These are phyloP conservation scores for Panopea generosa DNA, from an alignment of 2,888 invertebrate species.

Conservation along the genomic window DNA sequence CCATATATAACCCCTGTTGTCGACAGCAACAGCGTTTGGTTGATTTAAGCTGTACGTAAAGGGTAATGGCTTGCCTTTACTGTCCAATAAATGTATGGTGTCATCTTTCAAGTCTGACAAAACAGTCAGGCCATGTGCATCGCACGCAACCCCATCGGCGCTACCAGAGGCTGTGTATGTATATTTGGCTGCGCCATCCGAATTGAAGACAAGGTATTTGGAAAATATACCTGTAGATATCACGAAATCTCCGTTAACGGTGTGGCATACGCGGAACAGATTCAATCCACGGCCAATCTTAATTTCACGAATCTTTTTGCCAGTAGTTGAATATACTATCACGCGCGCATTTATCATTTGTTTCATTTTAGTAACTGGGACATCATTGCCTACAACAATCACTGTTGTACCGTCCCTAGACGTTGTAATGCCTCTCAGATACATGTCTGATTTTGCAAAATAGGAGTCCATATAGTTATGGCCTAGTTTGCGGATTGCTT, in stretches of 20 bases:
- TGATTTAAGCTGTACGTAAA: slow-evolving; percentile 58
- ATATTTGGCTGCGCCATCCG: slow-evolving; percentile 46
- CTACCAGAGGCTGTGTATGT: slow-evolving; percentile 60
- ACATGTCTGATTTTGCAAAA: slow-evolving; percentile 58
- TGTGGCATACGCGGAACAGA: slow-evolving; percentile 52
- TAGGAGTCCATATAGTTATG: slow-evolving; percentile 40
- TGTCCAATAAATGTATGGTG: slow-evolving; percentile 56
- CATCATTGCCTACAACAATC: slow-evolving; percentile 55
- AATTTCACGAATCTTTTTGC: slow-evolving; percentile 48
- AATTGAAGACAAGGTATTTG: slow-evolving; percentile 49
- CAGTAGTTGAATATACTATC: slow-evolving; percentile 42
- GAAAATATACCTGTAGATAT: slow-evolving; percentile 48
- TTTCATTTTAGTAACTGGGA: slow-evolving; percentile 49
- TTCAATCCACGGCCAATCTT: slow-evolving; percentile 45
- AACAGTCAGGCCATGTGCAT: slow-evolving; percentile 54
- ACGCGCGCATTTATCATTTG: slow-evolving; percentile 45
- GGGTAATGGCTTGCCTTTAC: slow-evolving; percentile 57
- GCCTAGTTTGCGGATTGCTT: slow-evolving; percentile 44
- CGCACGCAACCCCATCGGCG: slow-evolving; percentile 55
- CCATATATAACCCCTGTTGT: slow-evolving; percentile 57
- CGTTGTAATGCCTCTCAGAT: slow-evolving; percentile 47
- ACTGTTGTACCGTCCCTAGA: slow-evolving; percentile 53
- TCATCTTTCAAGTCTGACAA: slow-evolving; percentile 57
- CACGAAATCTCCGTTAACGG: slow-evolving; percentile 55
- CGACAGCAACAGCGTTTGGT: slow-evolving; percentile 60